phyloP scores from a whole-genome alignment of 2,888 invertebrate species.

The Amphimallon solstitiale region DNA sequence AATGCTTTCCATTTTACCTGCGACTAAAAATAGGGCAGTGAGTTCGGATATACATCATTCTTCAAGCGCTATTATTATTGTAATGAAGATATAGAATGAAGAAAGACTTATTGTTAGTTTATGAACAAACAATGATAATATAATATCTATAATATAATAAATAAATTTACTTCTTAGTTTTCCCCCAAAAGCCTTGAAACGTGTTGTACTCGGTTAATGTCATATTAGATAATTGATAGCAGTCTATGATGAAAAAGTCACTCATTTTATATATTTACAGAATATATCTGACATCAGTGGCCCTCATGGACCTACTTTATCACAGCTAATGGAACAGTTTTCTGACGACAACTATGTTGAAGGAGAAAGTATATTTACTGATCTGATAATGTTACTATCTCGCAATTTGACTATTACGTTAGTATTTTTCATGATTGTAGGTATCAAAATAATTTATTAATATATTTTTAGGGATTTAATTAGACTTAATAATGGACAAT shows the following conservation, averaged over 20 bases:
- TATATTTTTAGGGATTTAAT: slow-evolving; percentile 57
- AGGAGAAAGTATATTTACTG: slow-evolving; percentile 62
- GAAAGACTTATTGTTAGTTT: no score
- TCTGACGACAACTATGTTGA: slow-evolving; percentile 60
- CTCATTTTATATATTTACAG: slow-evolving; percentile 36
- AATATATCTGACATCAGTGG: slow-evolving; percentile 42
- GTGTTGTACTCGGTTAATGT: no score
- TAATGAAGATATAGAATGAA: no score
- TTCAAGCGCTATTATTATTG: no score
- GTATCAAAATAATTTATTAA: neutral
- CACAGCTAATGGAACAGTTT: slow-evolving; percentile 60
- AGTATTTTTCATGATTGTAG: slow-evolving; percentile 44
- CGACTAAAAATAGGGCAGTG: no score
- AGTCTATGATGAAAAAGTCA: neutral
- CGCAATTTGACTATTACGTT: slow-evolving; percentile 60
- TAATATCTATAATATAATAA: no score
- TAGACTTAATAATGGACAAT: slow-evolving; percentile 58
- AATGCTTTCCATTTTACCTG: no score
- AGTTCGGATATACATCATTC: no score
- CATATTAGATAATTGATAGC: no score
- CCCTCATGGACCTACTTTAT: slow-evolving; percentile 57
- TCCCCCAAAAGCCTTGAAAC: no score
- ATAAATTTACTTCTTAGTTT: no score
- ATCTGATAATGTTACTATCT: slow-evolving; percentile 61
- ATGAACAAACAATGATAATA: no score